Evolutionary conservation across 2,113 vertebrate species (phyloP), one percentile per base, ranked within the genome.

Genomic region (Trematocara unimaculatum): DNA sequence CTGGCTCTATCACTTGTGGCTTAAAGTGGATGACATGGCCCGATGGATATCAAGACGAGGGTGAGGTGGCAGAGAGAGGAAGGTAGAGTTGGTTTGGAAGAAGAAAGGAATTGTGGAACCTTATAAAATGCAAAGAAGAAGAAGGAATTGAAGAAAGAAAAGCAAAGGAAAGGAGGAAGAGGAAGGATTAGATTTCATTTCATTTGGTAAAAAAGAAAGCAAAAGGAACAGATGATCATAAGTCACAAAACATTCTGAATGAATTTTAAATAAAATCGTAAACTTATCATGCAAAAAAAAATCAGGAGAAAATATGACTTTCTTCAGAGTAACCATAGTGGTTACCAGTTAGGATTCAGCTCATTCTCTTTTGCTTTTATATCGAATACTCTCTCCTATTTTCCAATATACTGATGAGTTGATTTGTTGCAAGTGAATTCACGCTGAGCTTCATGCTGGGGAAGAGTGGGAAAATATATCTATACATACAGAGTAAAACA

Each of bases 361-460:
- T 70, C 58, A 35, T 42, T 53, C n/a, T 54, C 79, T 12, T 12
- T 14, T n/a, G 77, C 54, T 42, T 23, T 77, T 20, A 4, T 33
- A n/a, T 18, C 5, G 4, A 70, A 29, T 18, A 17, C 26, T 84
- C 55, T 35, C 64, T 54, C 5, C 67, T 81, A 82, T 81, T 58
- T 72, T 42, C 9, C 20, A 74, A 14, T 55, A 62, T 20, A 78
- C 53, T 9, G 38, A 77, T 33, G 29, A 81, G 60, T 18, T 83
- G 84, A 72, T 90, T 89, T 85, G 62, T 55, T 88, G 90, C 35
- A 29, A 20, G 81, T 67, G 84, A 64, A 82, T 55, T 64, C 88
- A 82, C 74, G 87, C 70, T 81, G 29, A 79, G 62, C 47, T 84
- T 89, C 91, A 92, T 93, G 94, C 92, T 84, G 51, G 89, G 92